Conservation (phyloP, 2,888 invertebrate species). For the Andricus curvator region DNA sequence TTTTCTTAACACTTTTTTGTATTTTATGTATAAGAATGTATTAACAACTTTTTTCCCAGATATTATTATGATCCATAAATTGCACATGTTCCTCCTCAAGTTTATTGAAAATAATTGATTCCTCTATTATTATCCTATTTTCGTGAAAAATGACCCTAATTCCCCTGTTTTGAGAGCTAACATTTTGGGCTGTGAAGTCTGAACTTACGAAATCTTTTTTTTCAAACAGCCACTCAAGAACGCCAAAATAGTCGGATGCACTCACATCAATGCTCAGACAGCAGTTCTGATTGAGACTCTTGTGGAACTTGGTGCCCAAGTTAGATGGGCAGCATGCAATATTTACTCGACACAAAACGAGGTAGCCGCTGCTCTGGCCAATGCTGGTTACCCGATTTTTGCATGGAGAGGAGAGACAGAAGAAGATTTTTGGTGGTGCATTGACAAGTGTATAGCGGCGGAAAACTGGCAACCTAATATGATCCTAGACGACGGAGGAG, state of each 20-base stretch:
- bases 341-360: conserved; percentile 99
- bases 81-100: no score
- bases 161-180: no score
- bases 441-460: conserved; percentile 95
- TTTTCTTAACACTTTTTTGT: no score
- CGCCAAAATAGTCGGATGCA: conserved; percentile 98
- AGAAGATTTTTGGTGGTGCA: conserved; percentile 99
- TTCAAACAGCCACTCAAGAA: conserved; percentile 87
- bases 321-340: conserved; percentile 98
- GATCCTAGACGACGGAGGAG: conserved; percentile 98
- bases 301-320: conserved; percentile 91
- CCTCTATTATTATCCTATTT: no score
- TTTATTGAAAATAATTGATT: no score
- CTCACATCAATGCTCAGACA: conserved; percentile 99
- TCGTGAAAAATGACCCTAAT: no score
- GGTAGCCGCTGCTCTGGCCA: conserved; percentile 96
- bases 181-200: not conserved
- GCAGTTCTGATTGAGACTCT: conserved; percentile 96
- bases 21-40: no score
- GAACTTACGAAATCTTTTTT: conserved; percentile 4
- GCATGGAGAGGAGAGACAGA: conserved; percentile 99
- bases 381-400: conserved; percentile 93
- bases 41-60: no score
- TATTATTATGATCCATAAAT: no score
- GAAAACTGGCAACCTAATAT: conserved; percentile 98